Percentiles rank a stretch among this genome's conserved stretches.
Evolutionary conservation across 2,888 invertebrate genomes (phyloP).

Genomic region (Sepioteuthis lessoniana): DNA sequence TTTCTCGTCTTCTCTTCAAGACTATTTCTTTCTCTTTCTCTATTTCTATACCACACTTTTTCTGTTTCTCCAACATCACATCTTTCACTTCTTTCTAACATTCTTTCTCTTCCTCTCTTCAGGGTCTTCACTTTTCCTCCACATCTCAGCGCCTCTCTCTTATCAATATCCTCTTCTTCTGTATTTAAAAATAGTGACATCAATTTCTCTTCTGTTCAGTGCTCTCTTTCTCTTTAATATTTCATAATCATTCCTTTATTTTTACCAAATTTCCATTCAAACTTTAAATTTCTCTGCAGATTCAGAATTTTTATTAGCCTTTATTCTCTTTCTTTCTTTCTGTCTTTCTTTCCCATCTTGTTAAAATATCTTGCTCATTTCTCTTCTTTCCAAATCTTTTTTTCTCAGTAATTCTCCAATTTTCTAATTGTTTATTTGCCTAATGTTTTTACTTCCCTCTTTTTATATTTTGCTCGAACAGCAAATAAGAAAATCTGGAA

Average conservation of each 20-base stretch:
- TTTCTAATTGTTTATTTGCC: not conserved
- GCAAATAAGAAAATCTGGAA: not conserved
- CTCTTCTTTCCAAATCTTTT: not conserved
- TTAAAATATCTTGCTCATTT: not conserved
- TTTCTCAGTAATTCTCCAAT: not conserved
- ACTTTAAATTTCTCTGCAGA: no score
- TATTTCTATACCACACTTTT: not conserved
- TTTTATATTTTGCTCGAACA: not conserved
- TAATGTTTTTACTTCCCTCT: not conserved
- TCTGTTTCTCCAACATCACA: not conserved
- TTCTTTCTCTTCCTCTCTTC: not conserved
- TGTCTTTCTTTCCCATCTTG: not conserved
- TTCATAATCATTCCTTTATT: not conserved
- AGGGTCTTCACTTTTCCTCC: not conserved
- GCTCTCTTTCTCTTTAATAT: no score
- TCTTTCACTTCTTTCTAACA: no score
- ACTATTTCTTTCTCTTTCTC: not conserved
- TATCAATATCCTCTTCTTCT: no score
- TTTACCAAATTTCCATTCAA: no score
- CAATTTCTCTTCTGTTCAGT: no score
- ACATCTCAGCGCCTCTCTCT: not conserved
- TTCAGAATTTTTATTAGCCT: no score
- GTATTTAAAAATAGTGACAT: no score
- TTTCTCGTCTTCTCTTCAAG: not conserved
- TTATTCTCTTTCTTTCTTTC: not conserved